Conservation (phyloP, 2,888 invertebrate species). For the Calliphora vomitoria region DNA sequence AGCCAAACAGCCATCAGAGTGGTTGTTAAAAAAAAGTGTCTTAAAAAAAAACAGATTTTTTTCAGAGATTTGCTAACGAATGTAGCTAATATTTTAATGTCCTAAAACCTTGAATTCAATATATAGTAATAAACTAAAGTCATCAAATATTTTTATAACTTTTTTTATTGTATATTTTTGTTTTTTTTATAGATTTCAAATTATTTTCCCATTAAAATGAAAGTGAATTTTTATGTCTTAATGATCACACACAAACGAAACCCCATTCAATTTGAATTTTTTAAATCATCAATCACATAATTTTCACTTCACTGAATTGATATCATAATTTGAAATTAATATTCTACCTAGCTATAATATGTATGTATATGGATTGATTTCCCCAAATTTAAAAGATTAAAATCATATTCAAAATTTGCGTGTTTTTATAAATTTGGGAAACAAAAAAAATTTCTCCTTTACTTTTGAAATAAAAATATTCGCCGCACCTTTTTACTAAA, state of each 20-base stretch:
- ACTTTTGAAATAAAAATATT: slow-evolving; percentile 1
- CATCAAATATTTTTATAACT: neutral
- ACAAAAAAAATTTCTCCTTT: slow-evolving; percentile 21
- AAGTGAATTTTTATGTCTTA: slow-evolving; percentile 51
- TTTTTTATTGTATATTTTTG: neutral
- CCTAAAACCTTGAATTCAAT: neutral
- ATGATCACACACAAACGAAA: neutral
- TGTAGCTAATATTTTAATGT: neutral
- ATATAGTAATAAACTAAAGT: neutral
- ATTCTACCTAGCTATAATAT: neutral
- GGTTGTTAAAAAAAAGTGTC: neutral
- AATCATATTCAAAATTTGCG: slow-evolving; percentile 10
- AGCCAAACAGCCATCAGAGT: slow-evolving; percentile 8
- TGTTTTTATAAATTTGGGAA: neutral
- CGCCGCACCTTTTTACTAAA: slow-evolving; percentile 35
- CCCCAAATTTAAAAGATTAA: neutral
- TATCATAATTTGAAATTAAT: slow-evolving; percentile 36
- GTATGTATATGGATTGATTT: neutral
- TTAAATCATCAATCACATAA: slow-evolving; percentile 55
- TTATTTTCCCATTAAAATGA: slow-evolving; percentile 40
- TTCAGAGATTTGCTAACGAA: neutral
- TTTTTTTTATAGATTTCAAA: slow-evolving; percentile 28
- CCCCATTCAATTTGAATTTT: slow-evolving; percentile 41
- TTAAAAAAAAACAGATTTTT: neutral
- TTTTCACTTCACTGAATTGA: slow-evolving; percentile 41